phyloP scores from a whole-genome alignment of 2,113 vertebrate species.

The Tylochromis polylepis region DNA sequence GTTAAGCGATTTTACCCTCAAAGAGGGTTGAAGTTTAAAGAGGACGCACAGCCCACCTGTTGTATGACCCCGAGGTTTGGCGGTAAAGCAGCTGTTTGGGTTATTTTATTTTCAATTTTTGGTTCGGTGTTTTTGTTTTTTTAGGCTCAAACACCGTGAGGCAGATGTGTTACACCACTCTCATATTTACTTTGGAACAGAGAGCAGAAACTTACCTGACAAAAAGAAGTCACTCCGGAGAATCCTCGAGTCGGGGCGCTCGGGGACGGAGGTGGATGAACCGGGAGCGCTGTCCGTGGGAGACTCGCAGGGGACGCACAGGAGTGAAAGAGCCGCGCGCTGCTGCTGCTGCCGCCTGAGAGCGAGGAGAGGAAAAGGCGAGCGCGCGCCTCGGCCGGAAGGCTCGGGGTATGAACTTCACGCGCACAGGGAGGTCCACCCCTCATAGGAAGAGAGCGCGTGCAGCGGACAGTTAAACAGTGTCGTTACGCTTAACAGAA shows the following conservation, averaged over 20 bases:
- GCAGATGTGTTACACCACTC: neutral
- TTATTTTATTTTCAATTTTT: neutral
- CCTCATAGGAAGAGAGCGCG: neutral
- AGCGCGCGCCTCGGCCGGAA: slow-evolving; percentile 46
- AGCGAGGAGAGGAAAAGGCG: neutral
- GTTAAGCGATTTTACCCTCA: neutral
- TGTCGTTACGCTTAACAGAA: neutral
- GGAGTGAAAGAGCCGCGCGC: neutral
- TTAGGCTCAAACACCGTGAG: neutral
- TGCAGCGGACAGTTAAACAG: neutral
- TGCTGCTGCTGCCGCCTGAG: neutral
- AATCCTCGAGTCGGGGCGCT: neutral
- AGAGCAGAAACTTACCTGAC: slow-evolving; percentile 23
- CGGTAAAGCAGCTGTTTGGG: neutral
- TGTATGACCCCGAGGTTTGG: neutral
- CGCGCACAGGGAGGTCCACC: slow-evolving; percentile 18
- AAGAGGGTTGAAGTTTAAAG: neutral
- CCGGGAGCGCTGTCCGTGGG: neutral
- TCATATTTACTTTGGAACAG: neutral
- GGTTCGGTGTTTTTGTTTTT: neutral
- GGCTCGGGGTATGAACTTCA: neutral
- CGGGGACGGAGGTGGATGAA: neutral
- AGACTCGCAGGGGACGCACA: neutral
- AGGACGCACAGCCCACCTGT: neutral
- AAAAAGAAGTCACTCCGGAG: neutral